These are phyloP conservation scores for Lithobates pipiens DNA, from an alignment of 2,797 vertebrate genomes.

Conservation along the genomic window DNA sequence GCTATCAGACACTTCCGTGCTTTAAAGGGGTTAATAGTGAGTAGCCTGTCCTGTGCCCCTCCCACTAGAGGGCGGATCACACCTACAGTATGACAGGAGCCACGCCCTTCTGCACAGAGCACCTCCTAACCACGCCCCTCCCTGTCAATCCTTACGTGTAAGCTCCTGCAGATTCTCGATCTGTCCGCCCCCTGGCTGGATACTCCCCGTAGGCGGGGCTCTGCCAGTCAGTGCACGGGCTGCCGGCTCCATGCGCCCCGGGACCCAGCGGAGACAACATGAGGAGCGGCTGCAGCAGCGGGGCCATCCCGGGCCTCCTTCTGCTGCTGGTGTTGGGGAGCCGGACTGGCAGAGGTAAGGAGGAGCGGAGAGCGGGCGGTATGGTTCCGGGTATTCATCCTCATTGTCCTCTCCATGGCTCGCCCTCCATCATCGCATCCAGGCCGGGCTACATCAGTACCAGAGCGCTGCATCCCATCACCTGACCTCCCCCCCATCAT, in stretches of 20 bases:
- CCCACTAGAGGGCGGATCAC: constrained; percentile 17
- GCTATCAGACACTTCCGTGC: background rate
- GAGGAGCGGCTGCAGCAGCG: constrained; percentile 44
- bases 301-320: constrained; percentile 48
- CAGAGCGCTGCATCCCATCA: background rate
- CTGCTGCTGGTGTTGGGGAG: constrained; percentile 37
- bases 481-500: background rate
- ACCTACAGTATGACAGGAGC: constrained; percentile 9
- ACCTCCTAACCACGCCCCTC: background rate
- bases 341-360: constrained; percentile 28
- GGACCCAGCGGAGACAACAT: constrained; percentile 52
- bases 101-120: background rate
- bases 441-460: constrained; percentile 21
- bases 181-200: background rate
- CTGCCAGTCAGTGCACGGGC: constrained; percentile 39
- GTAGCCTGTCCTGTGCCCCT: background rate
- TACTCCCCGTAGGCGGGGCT: constrained; percentile 38
- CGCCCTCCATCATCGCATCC: constrained; percentile 19
- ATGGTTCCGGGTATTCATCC: background rate
- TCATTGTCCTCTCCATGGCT: background rate
- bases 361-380: background rate
- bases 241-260: constrained; percentile 60
- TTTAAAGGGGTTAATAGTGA: background rate
- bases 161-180: background rate
- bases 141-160: constrained; percentile 23